Conservation (phyloP, 2,797 vertebrate genomes). For the Hemitrygon akajei region DNA sequence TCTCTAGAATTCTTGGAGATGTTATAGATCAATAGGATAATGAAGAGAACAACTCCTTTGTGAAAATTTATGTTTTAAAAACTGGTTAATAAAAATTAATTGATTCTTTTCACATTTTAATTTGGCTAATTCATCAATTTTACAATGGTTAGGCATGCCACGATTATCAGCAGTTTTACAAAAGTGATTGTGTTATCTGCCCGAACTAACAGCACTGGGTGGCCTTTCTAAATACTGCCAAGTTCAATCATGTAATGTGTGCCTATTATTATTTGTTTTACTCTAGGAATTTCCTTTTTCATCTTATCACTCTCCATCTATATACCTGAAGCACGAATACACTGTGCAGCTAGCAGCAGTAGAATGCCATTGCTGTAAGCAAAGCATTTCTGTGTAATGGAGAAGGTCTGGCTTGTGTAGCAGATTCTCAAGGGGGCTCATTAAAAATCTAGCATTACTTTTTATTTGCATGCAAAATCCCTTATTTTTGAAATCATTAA, state of each 20-base stretch:
- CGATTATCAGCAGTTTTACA: slow-evolving; percentile 12
- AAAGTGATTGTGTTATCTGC: slow-evolving; percentile 2
- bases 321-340: slow-evolving; percentile 26
- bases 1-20: neutral
- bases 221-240: slow-evolving; percentile 28
- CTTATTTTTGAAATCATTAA: neutral
- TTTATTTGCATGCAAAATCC: slow-evolving; percentile 24
- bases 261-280: slow-evolving; percentile 25
- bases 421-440: slow-evolving; percentile 17
- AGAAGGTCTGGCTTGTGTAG: slow-evolving; percentile 19
- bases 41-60: neutral
- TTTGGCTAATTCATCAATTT: neutral
- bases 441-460: slow-evolving; percentile 35
- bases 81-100: neutral
- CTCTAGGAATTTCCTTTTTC: slow-evolving; percentile 25
- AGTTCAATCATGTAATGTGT: slow-evolving; percentile 23
- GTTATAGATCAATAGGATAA: neutral
- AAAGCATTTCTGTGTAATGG: neutral
- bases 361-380: slow-evolving; percentile 22
- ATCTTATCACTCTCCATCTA: slow-evolving; percentile 31
- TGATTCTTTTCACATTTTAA: neutral
- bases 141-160: neutral
- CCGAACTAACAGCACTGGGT: slow-evolving; percentile 13
- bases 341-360: neutral
- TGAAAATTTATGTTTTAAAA: neutral